These are phyloP conservation scores for Pygmarrhopalites habei DNA, from an alignment of 1,140 invertebrate genomes.

Conservation along the genomic window DNA sequence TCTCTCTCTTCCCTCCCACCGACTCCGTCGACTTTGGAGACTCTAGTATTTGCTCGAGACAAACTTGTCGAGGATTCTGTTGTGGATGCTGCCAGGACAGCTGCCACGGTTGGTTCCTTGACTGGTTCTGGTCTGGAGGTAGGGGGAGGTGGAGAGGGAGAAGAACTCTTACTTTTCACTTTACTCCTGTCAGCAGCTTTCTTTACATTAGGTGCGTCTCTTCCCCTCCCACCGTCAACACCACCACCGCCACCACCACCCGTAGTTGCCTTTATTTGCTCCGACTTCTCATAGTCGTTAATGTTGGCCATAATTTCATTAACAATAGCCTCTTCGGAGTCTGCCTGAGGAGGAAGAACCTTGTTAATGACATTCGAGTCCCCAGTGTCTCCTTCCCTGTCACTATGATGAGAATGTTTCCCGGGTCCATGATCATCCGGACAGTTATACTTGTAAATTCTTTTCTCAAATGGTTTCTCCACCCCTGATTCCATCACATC, in stretches of 20 bases:
- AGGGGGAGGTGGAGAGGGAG: background rate
- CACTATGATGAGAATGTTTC: slow-evolving; percentile 5
- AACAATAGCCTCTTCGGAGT: slow-evolving; percentile 3
- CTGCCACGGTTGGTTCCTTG: too few species aligned
- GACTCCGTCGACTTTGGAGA: too few species aligned
- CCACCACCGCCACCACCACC: background rate
- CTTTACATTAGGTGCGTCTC: background rate
- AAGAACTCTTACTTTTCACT: background rate
- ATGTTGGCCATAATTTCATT: slow-evolving; percentile 13
- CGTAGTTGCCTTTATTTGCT: background rate
- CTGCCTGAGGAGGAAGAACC: background rate
- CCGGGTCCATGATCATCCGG: slow-evolving; percentile 9
- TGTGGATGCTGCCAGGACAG: too few species aligned
- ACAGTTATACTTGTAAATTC: slow-evolving; percentile 17
- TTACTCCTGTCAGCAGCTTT: background rate
- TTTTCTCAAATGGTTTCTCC: slow-evolving; percentile 24
- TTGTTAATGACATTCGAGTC: background rate
- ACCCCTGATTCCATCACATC: slow-evolving; percentile 31
- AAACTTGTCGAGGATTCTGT: background rate
- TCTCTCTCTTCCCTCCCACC: background rate
- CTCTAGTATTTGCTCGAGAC: slow-evolving; percentile 2
- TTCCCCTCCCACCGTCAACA: too few species aligned
- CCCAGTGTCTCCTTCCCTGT: background rate
- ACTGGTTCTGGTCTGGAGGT: too few species aligned
- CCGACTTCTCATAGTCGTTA: background rate